Conservation (phyloP, 2,888 invertebrate genomes). For the Tinea pellionella region DNA sequence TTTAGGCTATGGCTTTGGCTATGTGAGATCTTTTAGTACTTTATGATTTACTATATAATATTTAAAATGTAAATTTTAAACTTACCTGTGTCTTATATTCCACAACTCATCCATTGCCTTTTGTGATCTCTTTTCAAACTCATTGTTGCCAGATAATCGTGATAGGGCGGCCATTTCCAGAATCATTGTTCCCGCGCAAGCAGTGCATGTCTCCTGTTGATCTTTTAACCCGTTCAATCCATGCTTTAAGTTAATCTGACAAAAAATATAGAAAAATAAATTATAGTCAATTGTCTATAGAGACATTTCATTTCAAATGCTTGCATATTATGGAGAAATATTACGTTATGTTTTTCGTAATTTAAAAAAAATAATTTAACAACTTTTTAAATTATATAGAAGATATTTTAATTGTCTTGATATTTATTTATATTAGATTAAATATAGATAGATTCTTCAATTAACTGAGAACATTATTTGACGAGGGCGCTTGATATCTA, state of each 20-base stretch:
- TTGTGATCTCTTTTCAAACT: conserved; percentile 95
- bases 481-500: too few relatives aligned
- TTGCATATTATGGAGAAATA: too few relatives aligned
- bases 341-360: too few relatives aligned
- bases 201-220: conserved; percentile 94
- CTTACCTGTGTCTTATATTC: conserved; percentile 85
- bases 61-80: neutral
- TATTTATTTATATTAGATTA: too few relatives aligned
- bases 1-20: too few relatives aligned
- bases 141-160: conserved; percentile 88
- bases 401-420: too few relatives aligned
- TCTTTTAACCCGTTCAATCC: conserved; percentile 84
- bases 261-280: conserved; percentile 18
- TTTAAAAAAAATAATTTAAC: too few relatives aligned
- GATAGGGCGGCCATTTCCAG: conserved; percentile 97
- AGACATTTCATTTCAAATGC: too few relatives aligned
- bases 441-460: too few relatives aligned
- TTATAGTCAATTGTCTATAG: neutral
- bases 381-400: too few relatives aligned
- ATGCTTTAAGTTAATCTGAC: conserved; percentile 80
- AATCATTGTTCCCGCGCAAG: conserved; percentile 98
- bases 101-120: conserved; percentile 97
- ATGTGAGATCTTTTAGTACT: too few relatives aligned
- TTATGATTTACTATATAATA: neutral
- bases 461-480: too few relatives aligned